A percentile compares a stretch with the other conserved stretches of the same genome.
Evolutionary conservation across 2,797 vertebrate species (phyloP).

Genomic region (Macropus fuliginosus): DNA sequence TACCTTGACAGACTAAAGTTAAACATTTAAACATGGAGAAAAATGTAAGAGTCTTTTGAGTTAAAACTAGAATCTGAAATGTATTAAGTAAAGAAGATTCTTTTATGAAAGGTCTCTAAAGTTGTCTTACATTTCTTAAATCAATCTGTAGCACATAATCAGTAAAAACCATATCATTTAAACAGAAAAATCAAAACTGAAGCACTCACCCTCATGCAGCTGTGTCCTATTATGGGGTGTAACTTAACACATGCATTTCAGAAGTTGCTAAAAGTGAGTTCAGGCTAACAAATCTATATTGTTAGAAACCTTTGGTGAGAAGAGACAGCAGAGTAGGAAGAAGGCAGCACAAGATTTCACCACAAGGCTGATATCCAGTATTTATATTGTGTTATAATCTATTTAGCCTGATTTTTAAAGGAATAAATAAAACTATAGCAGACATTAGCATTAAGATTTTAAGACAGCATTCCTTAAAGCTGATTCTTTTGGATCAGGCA

Average conservation of each 20-base stretch:
- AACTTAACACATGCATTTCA: conserved; percentile 84
- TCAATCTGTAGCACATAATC: conserved; percentile 85
- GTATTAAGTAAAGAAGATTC: conserved; percentile 82
- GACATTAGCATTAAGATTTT: conserved; percentile 27
- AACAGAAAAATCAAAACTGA: conserved; percentile 83
- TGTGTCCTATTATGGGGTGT: conserved; percentile 83
- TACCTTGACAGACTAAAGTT: conserved; percentile 72
- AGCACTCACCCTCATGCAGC: conserved; percentile 81
- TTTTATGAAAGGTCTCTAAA: conserved; percentile 84
- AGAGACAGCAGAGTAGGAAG: conserved; percentile 49
- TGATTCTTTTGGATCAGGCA: background rate
- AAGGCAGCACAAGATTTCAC: conserved; percentile 43
- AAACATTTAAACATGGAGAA: conserved; percentile 66
- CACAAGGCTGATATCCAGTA: conserved; percentile 23
- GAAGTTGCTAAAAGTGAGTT: conserved; percentile 83
- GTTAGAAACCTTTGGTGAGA: conserved; percentile 69
- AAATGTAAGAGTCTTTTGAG: conserved; percentile 75
- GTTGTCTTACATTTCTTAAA: conserved; percentile 86
- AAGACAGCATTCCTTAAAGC: conserved; percentile 6
- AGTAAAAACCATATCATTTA: conserved; percentile 85
- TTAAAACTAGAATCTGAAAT: conserved; percentile 81
- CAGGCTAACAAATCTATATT: conserved; percentile 78
- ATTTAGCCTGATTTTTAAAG: conserved; percentile 50
- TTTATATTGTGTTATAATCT: conserved; percentile 50
- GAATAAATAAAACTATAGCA: conserved; percentile 51